Percentiles rank a stretch among this genome's conserved stretches.
phyloP scores from a whole-genome alignment of 2,888 invertebrate genomes.

The Acrobasis repandana region DNA sequence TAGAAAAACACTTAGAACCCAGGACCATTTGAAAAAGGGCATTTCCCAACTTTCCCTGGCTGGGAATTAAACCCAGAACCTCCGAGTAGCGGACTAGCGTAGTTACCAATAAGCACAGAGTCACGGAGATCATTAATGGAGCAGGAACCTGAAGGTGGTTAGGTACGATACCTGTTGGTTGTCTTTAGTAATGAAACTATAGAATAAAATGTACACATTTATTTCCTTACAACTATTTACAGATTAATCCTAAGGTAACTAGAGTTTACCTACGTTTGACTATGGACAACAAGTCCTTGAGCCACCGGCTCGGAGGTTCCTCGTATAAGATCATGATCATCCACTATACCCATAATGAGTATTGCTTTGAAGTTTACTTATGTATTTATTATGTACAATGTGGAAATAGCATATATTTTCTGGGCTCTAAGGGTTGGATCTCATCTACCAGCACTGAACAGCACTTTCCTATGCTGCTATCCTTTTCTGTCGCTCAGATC shows the following conservation, averaged over 20 bases:
- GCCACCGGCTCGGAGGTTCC: slow-evolving; percentile 47
- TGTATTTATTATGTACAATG: not conserved
- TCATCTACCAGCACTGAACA: too few species aligned
- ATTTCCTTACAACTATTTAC: slow-evolving; percentile 32
- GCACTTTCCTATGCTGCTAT: too few species aligned
- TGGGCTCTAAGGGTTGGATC: not conserved
- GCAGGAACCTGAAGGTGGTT: too few species aligned
- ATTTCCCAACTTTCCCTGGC: too few species aligned
- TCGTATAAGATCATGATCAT: slow-evolving; percentile 50
- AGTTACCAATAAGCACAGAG: too few species aligned
- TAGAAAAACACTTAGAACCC: too few species aligned
- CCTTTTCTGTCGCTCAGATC: too few species aligned
- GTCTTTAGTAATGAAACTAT: not conserved
- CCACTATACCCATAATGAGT: slow-evolving; percentile 15
- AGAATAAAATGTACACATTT: slow-evolving; percentile 21
- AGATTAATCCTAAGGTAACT: slow-evolving; percentile 34
- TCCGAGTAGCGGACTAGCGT: too few species aligned
- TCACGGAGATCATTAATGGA: too few species aligned
- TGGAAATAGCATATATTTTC: not conserved
- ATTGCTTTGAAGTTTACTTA: not conserved
- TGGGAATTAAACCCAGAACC: too few species aligned
- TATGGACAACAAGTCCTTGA: slow-evolving; percentile 52
- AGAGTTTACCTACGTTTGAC: slow-evolving; percentile 67
- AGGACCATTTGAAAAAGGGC: too few species aligned
- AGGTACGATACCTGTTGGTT: not conserved